Base-by-base conservation (phyloP, 1,140 invertebrate genomes). In the Anastrepha obliqua region DNA sequence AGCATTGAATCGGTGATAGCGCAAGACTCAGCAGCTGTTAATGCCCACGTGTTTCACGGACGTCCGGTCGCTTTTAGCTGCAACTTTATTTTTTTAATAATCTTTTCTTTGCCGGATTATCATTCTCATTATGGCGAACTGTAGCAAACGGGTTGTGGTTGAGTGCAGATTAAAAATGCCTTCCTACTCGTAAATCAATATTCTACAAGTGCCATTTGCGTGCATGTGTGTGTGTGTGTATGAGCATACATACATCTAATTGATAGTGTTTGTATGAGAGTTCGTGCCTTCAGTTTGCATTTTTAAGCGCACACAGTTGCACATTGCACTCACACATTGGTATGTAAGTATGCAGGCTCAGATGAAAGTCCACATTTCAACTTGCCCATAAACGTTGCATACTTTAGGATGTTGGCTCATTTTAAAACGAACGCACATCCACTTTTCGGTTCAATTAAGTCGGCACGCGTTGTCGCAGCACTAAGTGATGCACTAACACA, bases 401-500 rank as follows among this genome's bases (percentile, higher is more conserved):
- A 58, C 74, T 58, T 20, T 55, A 11, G 15, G 47, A 20, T 13
- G 42, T 81, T 81, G 55, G 55, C 51, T 81, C 74, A 81, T 81
- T 81, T 81, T 81, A 58, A 81, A 81, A 81, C 20, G 47, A 17
- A 81, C 47, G 4, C 47, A 81, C n/a, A 81, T 51, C 17, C 51
- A 29, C 74, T 29, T 20, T 81, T 81, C 74, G 74, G 74, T 81
- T 81, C 74, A 81, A 81, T 81, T 81, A 81, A 81, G 74, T 51
- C 44, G 20, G 47, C 9, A 81, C 47, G 74, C 60, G 60, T 13
- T 17, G 17, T 13, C 60, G 60, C 60, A 13, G 60, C 29, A 9
- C 64, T 42, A 20, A 39, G 1, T 42, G 29, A 67, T 13, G 64
- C 29, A 67, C 7, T 8, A 8, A 11, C 64, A 39, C 64, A 11